Percentiles rank a stretch among this genome's conserved stretches.
Evolutionary conservation across 2,113 vertebrate species (phyloP).

Genomic region (Austrofundulus limnaeus): DNA sequence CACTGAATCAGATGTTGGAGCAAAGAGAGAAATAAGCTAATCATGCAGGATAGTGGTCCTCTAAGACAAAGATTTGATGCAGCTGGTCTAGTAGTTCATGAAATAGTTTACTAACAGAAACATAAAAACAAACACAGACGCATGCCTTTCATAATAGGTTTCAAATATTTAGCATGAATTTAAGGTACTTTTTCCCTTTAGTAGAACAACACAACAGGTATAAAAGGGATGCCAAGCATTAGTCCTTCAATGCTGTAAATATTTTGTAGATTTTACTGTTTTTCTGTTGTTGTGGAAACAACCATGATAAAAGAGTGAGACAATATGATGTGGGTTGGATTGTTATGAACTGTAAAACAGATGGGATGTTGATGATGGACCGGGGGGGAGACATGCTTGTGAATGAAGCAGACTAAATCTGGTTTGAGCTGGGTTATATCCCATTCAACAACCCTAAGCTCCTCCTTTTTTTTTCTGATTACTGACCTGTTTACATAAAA

Average conservation of each 20-base stretch:
- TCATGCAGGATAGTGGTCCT: too few species aligned
- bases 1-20: too few species aligned
- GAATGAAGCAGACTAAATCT: conserved; percentile 40
- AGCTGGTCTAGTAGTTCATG: too few species aligned
- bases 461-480: conserved; percentile 29
- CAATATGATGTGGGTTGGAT: background rate
- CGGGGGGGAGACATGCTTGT: conserved; percentile 6
- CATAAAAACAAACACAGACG: too few species aligned
- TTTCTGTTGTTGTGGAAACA: conserved; percentile 16
- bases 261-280: background rate
- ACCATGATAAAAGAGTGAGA: background rate
- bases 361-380: background rate
- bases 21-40: too few species aligned
- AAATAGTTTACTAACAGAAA: too few species aligned
- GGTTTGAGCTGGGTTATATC: conserved; percentile 22
- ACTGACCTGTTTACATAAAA: conserved; percentile 19
- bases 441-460: conserved; percentile 27
- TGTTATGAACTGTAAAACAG: background rate
- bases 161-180: too few species aligned
- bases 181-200: too few species aligned
- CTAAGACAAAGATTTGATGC: too few species aligned
- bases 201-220: too few species aligned
- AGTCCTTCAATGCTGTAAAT: background rate
- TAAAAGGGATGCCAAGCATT: too few species aligned
- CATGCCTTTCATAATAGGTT: too few species aligned